Percentiles rank a stretch among this genome's conserved stretches.
Conservation (phyloP, 2,113 vertebrate genomes). For the Nipponia nippon region DNA sequence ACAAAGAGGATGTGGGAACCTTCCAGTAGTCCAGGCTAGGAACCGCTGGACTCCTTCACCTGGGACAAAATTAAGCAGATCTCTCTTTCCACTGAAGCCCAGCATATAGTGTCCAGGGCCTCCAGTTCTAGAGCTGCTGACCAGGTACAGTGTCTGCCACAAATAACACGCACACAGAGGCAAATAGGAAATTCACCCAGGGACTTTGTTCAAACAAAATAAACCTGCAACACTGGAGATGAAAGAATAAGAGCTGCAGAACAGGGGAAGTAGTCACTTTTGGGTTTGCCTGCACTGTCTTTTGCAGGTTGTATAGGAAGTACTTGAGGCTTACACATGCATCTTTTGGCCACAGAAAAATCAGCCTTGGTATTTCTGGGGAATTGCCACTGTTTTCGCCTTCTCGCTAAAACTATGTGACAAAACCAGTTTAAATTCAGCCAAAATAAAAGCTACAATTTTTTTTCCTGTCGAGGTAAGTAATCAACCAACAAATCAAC, state of each 20-base stretch:
- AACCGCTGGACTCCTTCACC: constrained; percentile 93
- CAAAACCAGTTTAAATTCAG: not conserved
- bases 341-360: not conserved
- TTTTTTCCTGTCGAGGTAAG: not conserved
- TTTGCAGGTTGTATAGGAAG: not conserved
- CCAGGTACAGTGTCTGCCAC: constrained; percentile 88
- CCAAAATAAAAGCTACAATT: not conserved
- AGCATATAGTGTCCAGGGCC: constrained; percentile 89
- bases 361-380: not conserved
- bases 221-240: constrained; percentile 75
- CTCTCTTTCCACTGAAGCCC: constrained; percentile 90
- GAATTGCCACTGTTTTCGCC: not conserved
- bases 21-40: constrained; percentile 97
- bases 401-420: not conserved
- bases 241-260: constrained; percentile 71
- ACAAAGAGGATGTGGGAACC: constrained; percentile 87
- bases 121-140: constrained; percentile 94
- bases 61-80: constrained; percentile 91
- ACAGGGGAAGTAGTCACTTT: not conserved
- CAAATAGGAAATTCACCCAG: constrained; percentile 96
- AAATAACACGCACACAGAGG: constrained; percentile 97
- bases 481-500: not conserved
- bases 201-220: constrained; percentile 71
- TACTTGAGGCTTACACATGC: not conserved
- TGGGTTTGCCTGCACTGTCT: not conserved